Conservation (phyloP, 2,888 invertebrate genomes). For the Anthoptus insignis region DNA sequence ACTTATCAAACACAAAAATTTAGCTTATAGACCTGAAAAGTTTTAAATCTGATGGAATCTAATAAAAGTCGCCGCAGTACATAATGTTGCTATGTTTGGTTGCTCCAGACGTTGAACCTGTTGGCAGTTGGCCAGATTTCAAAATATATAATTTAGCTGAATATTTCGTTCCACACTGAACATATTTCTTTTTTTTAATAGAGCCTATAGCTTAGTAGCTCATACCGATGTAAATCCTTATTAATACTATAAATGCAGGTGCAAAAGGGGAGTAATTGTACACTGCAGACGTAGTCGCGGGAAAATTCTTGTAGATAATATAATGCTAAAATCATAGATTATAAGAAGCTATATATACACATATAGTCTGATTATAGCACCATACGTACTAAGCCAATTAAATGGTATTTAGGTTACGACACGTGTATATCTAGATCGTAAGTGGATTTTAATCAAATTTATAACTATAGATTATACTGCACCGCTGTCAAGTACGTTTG, state of each 20-base stretch:
- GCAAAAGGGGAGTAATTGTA: too few relatives aligned
- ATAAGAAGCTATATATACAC: slow-evolving; percentile 6
- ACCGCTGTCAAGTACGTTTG: not conserved
- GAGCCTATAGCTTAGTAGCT: not conserved
- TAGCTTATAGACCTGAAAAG: not conserved
- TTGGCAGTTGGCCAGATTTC: slow-evolving; percentile 18
- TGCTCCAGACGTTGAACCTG: slow-evolving; percentile 2
- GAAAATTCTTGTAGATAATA: too few relatives aligned
- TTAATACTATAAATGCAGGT: not conserved
- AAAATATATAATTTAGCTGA: slow-evolving; percentile 21
- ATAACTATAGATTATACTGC: slow-evolving; percentile 4
- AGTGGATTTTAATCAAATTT: slow-evolving; percentile 16
- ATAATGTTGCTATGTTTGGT: slow-evolving; percentile 15
- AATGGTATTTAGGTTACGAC: slow-evolving; percentile 12
- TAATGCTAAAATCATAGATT: slow-evolving; percentile 5
- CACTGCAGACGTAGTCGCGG: too few relatives aligned
- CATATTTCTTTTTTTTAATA: slow-evolving; percentile 19
- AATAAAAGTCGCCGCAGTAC: slow-evolving; percentile 28
- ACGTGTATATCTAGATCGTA: slow-evolving; percentile 12
- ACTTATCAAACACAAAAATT: too few relatives aligned
- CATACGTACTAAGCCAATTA: slow-evolving; percentile 10
- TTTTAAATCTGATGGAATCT: slow-evolving; percentile 24
- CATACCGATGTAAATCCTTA: too few relatives aligned
- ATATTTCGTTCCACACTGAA: not conserved
- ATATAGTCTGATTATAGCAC: not conserved